These are phyloP conservation scores for Elysia crispata DNA, from an alignment of 2,888 invertebrate genomes.

Conservation along the genomic window DNA sequence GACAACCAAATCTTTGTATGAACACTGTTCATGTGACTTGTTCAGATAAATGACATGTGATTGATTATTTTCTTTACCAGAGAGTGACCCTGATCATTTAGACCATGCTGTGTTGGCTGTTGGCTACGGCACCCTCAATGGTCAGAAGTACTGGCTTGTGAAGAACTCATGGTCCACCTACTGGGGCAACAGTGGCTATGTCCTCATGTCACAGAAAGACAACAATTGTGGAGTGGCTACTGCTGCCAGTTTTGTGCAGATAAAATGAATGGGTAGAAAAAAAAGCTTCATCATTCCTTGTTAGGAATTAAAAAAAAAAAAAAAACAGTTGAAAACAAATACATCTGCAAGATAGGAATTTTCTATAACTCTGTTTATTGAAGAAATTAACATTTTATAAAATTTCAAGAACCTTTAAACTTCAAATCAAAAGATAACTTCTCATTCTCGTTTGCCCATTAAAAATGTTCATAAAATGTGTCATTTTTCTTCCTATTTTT, in stretches of 20 bases:
- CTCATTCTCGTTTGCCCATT: too few relatives aligned
- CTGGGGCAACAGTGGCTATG: conserved; percentile 98
- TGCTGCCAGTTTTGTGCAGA: conserved; percentile 79
- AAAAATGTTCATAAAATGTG: too few relatives aligned
- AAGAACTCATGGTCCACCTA: conserved; percentile 98
- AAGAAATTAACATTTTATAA: neutral
- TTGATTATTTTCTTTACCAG: conserved; percentile 77
- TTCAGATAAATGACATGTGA: too few relatives aligned
- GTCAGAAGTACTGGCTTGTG: conserved; percentile 92
- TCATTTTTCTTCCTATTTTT: too few relatives aligned
- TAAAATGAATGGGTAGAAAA: conserved; percentile 45
- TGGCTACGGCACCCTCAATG: conserved; percentile 90
- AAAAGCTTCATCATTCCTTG: too few relatives aligned
- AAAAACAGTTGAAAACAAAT: neutral
- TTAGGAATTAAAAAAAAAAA: neutral
- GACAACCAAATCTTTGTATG: too few relatives aligned
- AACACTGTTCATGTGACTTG: too few relatives aligned
- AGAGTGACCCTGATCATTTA: conserved; percentile 86
- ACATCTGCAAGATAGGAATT: neutral
- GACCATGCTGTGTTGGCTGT: conserved; percentile 97
- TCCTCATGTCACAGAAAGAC: conserved; percentile 91
- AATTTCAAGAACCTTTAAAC: neutral
- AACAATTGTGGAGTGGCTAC: conserved; percentile 98
- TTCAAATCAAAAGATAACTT: neutral
- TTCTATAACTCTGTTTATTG: neutral